These are phyloP conservation scores for Myopa testacea DNA, from an alignment of 2,888 invertebrate genomes.

Conservation along the genomic window DNA sequence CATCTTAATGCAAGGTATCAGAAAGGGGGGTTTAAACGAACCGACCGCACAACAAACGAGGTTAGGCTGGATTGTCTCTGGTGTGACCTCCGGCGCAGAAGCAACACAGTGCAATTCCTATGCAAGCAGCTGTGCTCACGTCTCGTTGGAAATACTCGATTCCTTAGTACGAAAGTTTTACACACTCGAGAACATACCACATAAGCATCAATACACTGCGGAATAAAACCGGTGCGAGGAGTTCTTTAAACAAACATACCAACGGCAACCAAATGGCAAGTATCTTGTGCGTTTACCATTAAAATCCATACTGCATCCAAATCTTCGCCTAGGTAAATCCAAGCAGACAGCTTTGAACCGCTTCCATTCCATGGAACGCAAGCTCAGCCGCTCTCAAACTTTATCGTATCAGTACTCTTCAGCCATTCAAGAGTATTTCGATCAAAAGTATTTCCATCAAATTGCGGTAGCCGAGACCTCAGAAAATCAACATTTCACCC, in stretches of 20 bases:
- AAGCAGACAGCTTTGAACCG: conserved; percentile 42
- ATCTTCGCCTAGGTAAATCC: conserved; percentile 22
- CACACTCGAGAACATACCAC: neutral
- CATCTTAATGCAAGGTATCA: too few relatives aligned
- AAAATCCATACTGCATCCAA: conserved; percentile 21
- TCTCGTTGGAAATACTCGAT: neutral
- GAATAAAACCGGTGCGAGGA: conserved; percentile 41
- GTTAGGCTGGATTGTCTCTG: neutral
- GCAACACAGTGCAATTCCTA: neutral
- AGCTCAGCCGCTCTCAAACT: neutral
- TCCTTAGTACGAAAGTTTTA: neutral
- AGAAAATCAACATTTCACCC: neutral
- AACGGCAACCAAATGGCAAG: conserved; percentile 32
- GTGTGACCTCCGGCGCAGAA: neutral
- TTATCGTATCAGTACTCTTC: neutral
- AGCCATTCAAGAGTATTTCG: conserved; percentile 20
- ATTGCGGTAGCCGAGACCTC: conserved; percentile 1
- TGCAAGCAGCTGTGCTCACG: neutral
- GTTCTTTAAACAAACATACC: conserved; percentile 19
- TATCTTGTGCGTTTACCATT: conserved; percentile 33
- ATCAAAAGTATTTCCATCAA: conserved; percentile 1
- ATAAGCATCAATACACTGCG: neutral
- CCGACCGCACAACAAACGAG: too few relatives aligned
- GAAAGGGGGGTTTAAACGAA: neutral
- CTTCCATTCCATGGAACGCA: conserved; percentile 27